A percentile compares a stretch with the other conserved stretches of the same genome.
These are phyloP conservation scores for Furcifer pardalis DNA, from an alignment of 2,797 vertebrate species.

Conservation along the genomic window DNA sequence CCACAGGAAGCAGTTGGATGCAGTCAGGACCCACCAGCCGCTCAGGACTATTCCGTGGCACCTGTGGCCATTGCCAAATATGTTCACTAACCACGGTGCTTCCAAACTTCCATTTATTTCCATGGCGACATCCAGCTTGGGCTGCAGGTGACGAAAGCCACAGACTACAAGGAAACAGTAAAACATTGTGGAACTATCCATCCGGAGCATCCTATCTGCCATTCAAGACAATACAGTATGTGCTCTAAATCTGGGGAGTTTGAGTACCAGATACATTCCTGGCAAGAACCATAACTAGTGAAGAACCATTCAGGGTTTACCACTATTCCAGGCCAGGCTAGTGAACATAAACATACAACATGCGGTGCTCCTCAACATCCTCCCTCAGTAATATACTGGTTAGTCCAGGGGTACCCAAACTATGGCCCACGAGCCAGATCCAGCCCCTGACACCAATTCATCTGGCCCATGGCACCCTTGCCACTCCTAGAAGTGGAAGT, in stretches of 20 bases:
- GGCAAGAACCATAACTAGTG: not conserved
- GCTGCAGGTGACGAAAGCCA: not conserved
- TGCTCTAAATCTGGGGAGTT: not conserved
- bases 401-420: not conserved
- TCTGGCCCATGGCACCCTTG: too few relatives aligned
- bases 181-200: not conserved
- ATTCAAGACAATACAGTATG: not conserved
- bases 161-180: constrained; percentile 2
- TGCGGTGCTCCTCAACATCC: not conserved
- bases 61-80: constrained; percentile 4
- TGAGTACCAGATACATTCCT: not conserved
- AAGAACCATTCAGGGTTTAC: not conserved
- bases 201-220: not conserved
- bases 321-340: not conserved
- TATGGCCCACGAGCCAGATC: too few relatives aligned
- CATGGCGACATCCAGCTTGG: not conserved
- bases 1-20: constrained; percentile 32
- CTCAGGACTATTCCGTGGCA: constrained; percentile 43
- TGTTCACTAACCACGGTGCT: constrained; percentile 29
- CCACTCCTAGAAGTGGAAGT: too few relatives aligned
- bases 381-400: not conserved
- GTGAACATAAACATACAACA: not conserved
- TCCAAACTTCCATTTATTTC: not conserved
- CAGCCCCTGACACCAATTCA: too few relatives aligned
- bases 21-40: constrained; percentile 43